Evolutionary conservation across 2,797 vertebrate genomes (phyloP).

Genomic region (Xiphorhynchus erythropygius): DNA sequence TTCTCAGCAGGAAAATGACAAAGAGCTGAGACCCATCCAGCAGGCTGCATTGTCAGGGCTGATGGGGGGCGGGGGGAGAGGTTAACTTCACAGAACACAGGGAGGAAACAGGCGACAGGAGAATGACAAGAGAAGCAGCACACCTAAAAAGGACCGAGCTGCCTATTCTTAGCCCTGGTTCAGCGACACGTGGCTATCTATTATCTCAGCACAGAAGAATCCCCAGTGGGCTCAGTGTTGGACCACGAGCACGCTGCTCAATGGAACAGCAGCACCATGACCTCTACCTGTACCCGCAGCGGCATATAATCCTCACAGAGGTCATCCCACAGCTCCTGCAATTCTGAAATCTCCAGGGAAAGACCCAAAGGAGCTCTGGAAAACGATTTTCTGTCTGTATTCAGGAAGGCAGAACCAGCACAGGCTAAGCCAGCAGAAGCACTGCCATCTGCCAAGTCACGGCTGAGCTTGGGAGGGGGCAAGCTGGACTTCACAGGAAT

Average conservation of each 20-base stretch:
- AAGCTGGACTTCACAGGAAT: conserved; percentile 80
- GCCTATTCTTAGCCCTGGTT: conserved; percentile 52
- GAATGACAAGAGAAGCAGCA: neutral
- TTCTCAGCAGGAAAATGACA: neutral
- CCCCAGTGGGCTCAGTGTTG: neutral
- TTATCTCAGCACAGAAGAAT: conserved; percentile 56
- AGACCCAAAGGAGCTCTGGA: conserved; percentile 74
- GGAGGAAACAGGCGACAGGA: neutral
- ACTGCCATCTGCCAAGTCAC: conserved; percentile 52
- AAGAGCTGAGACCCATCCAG: neutral
- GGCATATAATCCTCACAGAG: conserved; percentile 86
- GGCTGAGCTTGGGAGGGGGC: conserved; percentile 63
- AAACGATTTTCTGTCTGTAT: conserved; percentile 69
- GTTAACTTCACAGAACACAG: neutral
- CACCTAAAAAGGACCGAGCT: conserved; percentile 17
- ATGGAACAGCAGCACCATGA: neutral
- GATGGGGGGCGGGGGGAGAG: too few relatives aligned
- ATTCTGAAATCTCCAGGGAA: conserved; percentile 81
- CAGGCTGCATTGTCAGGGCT: neutral
- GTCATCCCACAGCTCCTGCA: conserved; percentile 90
- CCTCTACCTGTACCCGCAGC: conserved; percentile 84
- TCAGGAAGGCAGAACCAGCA: conserved; percentile 67
- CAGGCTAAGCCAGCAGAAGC: conserved; percentile 7
- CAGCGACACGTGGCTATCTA: neutral
- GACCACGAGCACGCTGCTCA: neutral